Base-by-base conservation (phyloP, 2,113 vertebrate genomes). In the Daboia siamensis region DNA sequence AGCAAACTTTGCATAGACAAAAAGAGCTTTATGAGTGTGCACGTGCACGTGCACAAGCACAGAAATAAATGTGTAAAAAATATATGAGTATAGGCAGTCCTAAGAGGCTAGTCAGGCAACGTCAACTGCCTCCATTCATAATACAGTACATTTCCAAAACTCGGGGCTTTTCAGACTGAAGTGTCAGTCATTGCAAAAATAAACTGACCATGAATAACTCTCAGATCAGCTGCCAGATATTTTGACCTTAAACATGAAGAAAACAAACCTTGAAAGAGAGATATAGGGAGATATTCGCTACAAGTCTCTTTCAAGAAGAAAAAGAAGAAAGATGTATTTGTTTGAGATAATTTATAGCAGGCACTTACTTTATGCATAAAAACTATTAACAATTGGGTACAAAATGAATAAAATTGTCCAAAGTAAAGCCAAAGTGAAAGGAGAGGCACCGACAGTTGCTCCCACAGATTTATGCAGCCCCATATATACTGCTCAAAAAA, bases 211-310 rank as follows among this genome's bases (percentile, higher is more conserved):
- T 8, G 33, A 57, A 56, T 89, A 90, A 90, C 91, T 94, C 95
- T 93, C 55, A 94, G 39, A 93, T 93, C 91, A 93, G 54, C 80
- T 92, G 92, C 91, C 94, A 95, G 80, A 80, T 11, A 93, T 80
- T 93, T 39, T 61, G 24, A 69, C 74, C 91, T 92, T 10, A 57
- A 64, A 87, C 90, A 93, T 57, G 87, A 87, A 55, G 29, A 93
- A 85, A 59, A 23, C 23, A 44, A 92, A 24, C 91, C 85, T 88
- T 90, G 48, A 44, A 1, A 3, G 59, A 92, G 55, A 92, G 55
- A 5, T 0, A 92, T 0, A 48, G 15, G 9, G 89, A 20, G 23
- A 84, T 54, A 4, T 80, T 92, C 90, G 61, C 39, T 56, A 8
- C 23, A 86, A 4, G 6, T 54, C 93, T 94, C 52, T 54, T 39